These are phyloP conservation scores for Condylostylus longicornis DNA, from an alignment of 1,140 invertebrate genomes.

Conservation along the genomic window DNA sequence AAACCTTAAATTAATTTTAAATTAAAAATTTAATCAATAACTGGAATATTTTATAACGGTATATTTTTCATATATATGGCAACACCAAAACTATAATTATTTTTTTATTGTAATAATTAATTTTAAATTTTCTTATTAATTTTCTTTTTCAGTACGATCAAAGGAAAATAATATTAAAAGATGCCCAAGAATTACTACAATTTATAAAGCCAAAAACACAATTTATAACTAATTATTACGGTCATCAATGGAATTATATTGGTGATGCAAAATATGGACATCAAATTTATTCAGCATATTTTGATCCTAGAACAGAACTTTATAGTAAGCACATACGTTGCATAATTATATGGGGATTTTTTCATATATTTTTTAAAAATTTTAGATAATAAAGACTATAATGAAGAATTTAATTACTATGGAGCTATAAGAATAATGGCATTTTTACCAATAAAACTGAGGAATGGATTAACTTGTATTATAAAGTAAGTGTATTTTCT, in stretches of 20 bases:
- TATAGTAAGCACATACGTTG: constrained; percentile 13
- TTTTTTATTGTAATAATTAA: background rate
- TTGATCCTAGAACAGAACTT: constrained; percentile 23
- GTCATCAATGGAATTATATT: constrained; percentile 24
- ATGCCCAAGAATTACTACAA: constrained; percentile 14
- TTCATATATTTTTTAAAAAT: background rate
- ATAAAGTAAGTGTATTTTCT: constrained; percentile 10
- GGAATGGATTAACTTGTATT: constrained; percentile 18
- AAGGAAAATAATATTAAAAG: constrained; percentile 18
- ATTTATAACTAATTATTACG: constrained; percentile 16
- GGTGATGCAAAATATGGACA: constrained; percentile 17
- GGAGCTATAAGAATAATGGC: constrained; percentile 24
- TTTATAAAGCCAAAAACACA: constrained; percentile 19
- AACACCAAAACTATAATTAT: too few relatives aligned
- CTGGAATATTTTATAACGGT: too few relatives aligned
- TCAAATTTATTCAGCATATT: constrained; percentile 26
- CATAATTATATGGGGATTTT: background rate
- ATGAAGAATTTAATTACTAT: constrained; percentile 15
- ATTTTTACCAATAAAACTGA: constrained; percentile 17
- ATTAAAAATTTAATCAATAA: too few relatives aligned
- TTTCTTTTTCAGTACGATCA: constrained; percentile 18
- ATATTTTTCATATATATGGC: too few relatives aligned
- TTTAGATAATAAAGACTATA: constrained; percentile 14
- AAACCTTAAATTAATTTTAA: too few relatives aligned
- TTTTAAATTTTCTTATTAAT: background rate